A percentile compares a stretch with the other conserved stretches of the same genome.
phyloP scores from a whole-genome alignment of 2,888 invertebrate species.

The Ashinkailepas kermadecensis region DNA sequence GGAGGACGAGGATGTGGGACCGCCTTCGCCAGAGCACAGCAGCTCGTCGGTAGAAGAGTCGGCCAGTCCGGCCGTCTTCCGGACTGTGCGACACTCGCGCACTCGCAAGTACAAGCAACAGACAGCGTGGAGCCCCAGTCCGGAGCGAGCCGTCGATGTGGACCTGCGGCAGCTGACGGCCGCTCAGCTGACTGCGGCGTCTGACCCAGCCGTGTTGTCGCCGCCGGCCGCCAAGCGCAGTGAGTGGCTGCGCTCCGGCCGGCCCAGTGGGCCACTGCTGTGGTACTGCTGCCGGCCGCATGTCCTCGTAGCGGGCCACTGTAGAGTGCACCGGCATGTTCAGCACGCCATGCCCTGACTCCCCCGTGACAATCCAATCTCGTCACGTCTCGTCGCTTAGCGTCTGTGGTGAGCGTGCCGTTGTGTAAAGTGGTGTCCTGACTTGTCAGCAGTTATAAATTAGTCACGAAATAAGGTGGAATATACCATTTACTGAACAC shows the following conservation, averaged over 20 bases:
- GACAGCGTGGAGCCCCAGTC: neutral
- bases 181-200: neutral
- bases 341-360: no score
- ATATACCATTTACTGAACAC: no score
- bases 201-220: neutral
- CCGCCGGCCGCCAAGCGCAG: neutral
- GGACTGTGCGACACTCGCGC: neutral
- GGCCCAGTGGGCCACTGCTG: neutral
- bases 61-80: constrained; percentile 13
- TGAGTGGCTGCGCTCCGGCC: neutral
- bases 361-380: no score
- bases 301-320: no score
- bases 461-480: no score
- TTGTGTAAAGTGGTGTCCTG: no score
- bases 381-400: no score
- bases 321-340: no score
- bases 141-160: neutral
- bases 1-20: neutral
- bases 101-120: constrained; percentile 3
- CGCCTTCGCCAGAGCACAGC: neutral
- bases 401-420: no score
- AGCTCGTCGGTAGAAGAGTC: neutral
- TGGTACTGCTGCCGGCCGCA: no score
- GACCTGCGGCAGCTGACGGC: neutral
- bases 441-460: no score